Conservation (phyloP, 1,140 invertebrate genomes). For the Bicyclus anynana region DNA sequence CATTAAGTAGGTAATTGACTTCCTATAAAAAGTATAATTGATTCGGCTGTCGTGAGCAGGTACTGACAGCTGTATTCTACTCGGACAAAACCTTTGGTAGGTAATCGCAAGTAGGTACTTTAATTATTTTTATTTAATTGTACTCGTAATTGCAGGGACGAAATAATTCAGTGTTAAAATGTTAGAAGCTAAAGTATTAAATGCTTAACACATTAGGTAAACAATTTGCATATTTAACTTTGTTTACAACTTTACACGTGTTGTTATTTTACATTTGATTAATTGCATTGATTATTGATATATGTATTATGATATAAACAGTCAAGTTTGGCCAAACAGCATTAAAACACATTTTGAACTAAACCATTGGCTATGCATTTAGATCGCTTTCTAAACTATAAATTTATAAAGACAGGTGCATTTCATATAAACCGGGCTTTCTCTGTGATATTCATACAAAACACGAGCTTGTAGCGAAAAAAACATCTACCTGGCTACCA, state of each 20-base stretch:
- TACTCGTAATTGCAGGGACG: not conserved
- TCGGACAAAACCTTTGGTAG: not conserved
- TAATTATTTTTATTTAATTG: not conserved
- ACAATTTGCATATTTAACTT: no score
- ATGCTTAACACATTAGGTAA: no score
- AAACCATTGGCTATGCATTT: not conserved
- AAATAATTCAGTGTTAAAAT: conserved; percentile 3
- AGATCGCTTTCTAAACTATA: conserved; percentile 10
- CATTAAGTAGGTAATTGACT: conserved; percentile 31
- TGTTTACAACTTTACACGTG: no score
- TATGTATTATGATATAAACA: not conserved
- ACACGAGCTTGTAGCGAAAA: not conserved
- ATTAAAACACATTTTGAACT: not conserved
- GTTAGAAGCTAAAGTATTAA: conserved; percentile 6
- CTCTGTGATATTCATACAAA: conserved; percentile 1
- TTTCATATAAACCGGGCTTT: conserved; percentile 11
- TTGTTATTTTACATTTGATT: no score
- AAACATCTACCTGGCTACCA: conserved; percentile 43
- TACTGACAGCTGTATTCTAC: conserved; percentile 15
- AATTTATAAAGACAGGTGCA: conserved; percentile 15
- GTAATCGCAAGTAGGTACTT: not conserved
- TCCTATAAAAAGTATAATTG: conserved; percentile 39
- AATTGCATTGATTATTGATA: no score
- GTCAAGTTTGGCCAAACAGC: not conserved
- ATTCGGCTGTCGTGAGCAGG: conserved; percentile 26